Percentiles rank a stretch among this genome's conserved stretches.
Conservation (phyloP, 2,888 invertebrate genomes). For the Plagodis dolabraria region DNA sequence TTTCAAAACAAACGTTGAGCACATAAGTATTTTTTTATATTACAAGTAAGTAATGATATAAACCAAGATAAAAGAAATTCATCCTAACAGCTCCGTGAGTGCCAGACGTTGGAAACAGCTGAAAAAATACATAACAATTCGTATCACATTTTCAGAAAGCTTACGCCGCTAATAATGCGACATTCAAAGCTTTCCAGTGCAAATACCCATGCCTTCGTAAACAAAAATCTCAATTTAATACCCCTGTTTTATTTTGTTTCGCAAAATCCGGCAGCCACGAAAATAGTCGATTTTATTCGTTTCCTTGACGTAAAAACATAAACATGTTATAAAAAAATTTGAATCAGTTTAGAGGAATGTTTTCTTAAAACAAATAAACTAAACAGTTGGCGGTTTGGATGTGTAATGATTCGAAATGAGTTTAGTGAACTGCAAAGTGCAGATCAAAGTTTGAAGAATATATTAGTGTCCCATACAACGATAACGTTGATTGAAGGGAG, state of each 20-base stretch:
- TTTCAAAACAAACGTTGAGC: too few relatives aligned
- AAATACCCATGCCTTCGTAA: background rate
- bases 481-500: background rate
- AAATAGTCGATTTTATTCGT: constrained; percentile 19
- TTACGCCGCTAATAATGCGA: background rate
- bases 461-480: too few relatives aligned
- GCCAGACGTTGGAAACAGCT: background rate
- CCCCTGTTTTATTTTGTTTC: constrained; percentile 7
- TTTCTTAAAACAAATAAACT: constrained; percentile 18
- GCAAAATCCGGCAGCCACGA: constrained; percentile 7
- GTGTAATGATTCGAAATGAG: constrained; percentile 11
- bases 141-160: background rate
- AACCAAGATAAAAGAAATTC: too few relatives aligned
- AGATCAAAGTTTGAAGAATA: background rate
- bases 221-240: background rate
- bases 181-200: too few relatives aligned
- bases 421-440: constrained; percentile 3
- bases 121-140: background rate
- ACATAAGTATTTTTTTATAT: too few relatives aligned
- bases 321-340: constrained; percentile 22
- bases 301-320: constrained; percentile 13
- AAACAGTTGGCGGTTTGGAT: constrained; percentile 1
- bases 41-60: too few relatives aligned
- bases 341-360: constrained; percentile 13
- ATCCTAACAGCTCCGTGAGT: background rate